Conservation (phyloP, 1,140 invertebrate genomes). For the Heliothis subflexa region DNA sequence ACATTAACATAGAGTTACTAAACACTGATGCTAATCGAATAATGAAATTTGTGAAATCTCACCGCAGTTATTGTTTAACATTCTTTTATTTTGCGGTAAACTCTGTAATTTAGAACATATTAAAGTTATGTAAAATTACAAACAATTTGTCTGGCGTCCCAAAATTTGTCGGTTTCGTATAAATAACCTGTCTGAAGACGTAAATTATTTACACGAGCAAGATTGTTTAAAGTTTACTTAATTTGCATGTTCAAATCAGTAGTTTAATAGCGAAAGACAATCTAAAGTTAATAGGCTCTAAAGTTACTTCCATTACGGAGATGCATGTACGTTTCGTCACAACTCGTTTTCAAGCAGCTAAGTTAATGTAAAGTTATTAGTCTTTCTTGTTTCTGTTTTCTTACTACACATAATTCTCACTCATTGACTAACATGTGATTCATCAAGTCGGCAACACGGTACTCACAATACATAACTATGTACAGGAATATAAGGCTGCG, state of each 20-base stretch:
- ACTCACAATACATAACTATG: neutral
- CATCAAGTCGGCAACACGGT: conserved; percentile 14
- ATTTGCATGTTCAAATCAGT: conserved; percentile 30
- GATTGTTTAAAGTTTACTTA: neutral
- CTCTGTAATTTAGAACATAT: conserved; percentile 9
- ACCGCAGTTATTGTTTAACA: conserved; percentile 4
- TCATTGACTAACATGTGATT: conserved; percentile 41
- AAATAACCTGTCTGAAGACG: conserved; percentile 1
- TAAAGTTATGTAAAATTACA: conserved; percentile 3
- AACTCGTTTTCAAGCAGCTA: conserved; percentile 32
- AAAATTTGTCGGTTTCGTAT: neutral
- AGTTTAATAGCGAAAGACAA: conserved; percentile 34
- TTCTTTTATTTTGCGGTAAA: conserved; percentile 4
- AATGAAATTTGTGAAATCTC: conserved; percentile 26
- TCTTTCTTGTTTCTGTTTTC: conserved; percentile 44
- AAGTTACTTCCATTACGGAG: conserved; percentile 36
- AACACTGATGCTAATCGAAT: conserved; percentile 13
- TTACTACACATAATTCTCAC: conserved; percentile 38
- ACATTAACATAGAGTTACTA: conserved; percentile 24
- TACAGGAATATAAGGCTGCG: neutral
- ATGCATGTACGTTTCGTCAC: conserved; percentile 29
- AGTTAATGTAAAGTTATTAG: conserved; percentile 43
- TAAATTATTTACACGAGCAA: conserved; percentile 15
- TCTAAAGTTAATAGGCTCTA: conserved; percentile 32
- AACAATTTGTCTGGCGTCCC: conserved; percentile 16